These are phyloP conservation scores for Athalia cordata DNA, from an alignment of 2,888 invertebrate genomes.

Conservation along the genomic window DNA sequence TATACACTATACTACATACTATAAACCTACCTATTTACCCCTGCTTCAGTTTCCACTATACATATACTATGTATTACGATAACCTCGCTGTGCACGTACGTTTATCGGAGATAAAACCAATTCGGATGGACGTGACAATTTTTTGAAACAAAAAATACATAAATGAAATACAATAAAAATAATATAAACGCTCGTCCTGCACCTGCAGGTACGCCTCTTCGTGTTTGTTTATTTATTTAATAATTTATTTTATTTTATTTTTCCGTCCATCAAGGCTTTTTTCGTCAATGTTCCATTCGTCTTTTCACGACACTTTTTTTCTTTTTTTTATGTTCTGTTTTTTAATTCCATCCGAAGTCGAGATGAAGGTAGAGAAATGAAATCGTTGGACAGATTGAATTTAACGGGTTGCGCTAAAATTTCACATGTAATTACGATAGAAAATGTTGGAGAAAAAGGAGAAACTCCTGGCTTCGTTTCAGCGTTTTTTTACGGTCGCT, in stretches of 20 bases:
- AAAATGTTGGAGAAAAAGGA: too few relatives aligned
- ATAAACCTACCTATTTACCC: slow-evolving; percentile 9
- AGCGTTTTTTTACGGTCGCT: too few relatives aligned
- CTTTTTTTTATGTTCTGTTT: too few relatives aligned
- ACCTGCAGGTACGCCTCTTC: neutral
- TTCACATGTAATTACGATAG: too few relatives aligned
- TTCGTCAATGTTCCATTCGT: neutral
- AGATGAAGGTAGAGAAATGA: too few relatives aligned
- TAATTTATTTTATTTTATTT: neutral
- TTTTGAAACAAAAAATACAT: neutral
- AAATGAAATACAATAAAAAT: neutral
- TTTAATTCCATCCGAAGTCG: too few relatives aligned
- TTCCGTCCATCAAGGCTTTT: neutral
- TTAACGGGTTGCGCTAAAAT: too few relatives aligned
- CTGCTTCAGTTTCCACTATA: neutral
- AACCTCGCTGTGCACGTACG: slow-evolving; percentile 23
- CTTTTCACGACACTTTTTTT: neutral
- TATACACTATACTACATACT: neutral
- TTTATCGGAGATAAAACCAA: slow-evolving; percentile 39
- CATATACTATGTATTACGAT: neutral
- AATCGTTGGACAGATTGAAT: too few relatives aligned
- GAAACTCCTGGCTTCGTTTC: too few relatives aligned
- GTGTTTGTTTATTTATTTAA: neutral
- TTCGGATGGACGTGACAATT: slow-evolving; percentile 31
- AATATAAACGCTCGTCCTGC: neutral